Base-by-base conservation (phyloP, 2,797 vertebrate species). In the Crocodylus rhombifer region DNA sequence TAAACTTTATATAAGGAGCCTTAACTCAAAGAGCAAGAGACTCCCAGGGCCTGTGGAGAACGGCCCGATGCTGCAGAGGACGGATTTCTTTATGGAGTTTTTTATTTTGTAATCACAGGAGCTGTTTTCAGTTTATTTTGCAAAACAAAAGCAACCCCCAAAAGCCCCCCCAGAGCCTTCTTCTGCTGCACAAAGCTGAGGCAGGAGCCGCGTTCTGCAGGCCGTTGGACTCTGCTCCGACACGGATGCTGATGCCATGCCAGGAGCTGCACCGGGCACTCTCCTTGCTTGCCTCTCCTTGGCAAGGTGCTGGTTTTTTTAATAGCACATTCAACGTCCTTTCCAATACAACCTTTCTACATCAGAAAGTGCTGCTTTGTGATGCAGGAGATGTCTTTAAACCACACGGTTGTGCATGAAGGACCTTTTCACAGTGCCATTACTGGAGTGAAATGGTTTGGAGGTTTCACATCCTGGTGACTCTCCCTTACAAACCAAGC, bases 11-110 rank as follows among this genome's bases (percentile, higher is more conserved):
- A 96, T 95, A 96, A 97, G 95, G 96, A 97, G 97, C 97, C 97
- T 97, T 98, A 98, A 98, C 95, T 98, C 97, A 98, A 97, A 97
- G 85, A 60, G 57, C 97, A 98, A 97, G 91, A 96, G 96, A 57
- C 97, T 96, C 97, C 0, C 3, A 97, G 96, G 97, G 95, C 95
- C 84, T 15, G 2, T 5, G 95, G 92, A 97, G 97, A 95, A 62
- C 0, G 67, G 94, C 77, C 57, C 84, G 86, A 96, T 10, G 79
- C 83, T 80, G 85, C 62, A 5, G 77, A 6, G 77, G 77, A 87
- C 58, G 82, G 91, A 69, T 73, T 74, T 84, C 86, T 80, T 84
- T 2, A 75, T 36, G 77, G 23, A 0, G 62, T 1, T 89, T 90
- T 93, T 77, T 10, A 83, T 86, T 77, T 82, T 60, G n/a, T 26